Percentiles rank a stretch among this genome's conserved stretches.
phyloP scores from a whole-genome alignment of 2,113 vertebrate species.

The Cephalophus harveyi region DNA sequence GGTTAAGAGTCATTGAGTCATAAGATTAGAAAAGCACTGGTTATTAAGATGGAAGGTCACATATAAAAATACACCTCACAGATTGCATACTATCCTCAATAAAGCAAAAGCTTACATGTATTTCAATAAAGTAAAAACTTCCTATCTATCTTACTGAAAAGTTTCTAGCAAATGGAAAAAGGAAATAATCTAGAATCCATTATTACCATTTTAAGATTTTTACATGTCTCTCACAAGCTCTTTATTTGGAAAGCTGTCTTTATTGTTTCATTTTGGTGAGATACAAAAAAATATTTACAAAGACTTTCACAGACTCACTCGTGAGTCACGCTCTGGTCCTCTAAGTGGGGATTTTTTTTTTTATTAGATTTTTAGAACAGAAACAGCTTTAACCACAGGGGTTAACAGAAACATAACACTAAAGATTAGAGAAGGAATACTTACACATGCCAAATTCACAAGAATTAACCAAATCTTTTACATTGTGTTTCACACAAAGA shows the following conservation, averaged over 20 bases:
- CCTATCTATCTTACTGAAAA: background rate
- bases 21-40: background rate
- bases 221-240: background rate
- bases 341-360: background rate
- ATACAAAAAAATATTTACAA: background rate
- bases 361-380: background rate
- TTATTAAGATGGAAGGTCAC: background rate
- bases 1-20: background rate
- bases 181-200: constrained; percentile 1
- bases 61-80: background rate
- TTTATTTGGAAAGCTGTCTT: constrained; percentile 15
- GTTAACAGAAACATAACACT: constrained; percentile 39
- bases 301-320: background rate
- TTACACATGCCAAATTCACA: constrained; percentile 14
- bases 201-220: constrained; percentile 13
- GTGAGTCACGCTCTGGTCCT: background rate
- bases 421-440: background rate
- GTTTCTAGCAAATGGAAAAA: background rate
- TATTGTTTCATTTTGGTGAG: background rate
- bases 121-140: background rate
- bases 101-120: background rate
- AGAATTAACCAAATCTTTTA: constrained; percentile 46
- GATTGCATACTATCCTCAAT: background rate
- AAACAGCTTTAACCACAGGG: constrained; percentile 36
- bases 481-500: constrained; percentile 36